Evolutionary conservation across 2,888 invertebrate genomes (phyloP).

Genomic region (Acronicta leporina): DNA sequence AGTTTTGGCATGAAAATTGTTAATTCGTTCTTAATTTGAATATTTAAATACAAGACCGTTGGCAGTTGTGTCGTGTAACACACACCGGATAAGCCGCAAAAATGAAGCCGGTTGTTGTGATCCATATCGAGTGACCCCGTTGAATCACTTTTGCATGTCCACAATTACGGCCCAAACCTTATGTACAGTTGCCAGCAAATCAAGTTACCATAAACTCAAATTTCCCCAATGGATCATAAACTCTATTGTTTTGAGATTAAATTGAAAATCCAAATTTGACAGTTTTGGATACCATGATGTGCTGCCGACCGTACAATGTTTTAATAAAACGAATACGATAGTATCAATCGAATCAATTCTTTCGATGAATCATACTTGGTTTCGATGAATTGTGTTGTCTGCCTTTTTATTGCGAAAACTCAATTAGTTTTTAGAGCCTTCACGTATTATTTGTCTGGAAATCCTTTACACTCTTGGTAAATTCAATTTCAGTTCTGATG

Average conservation of each 20-base stretch:
- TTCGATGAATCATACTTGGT: conserved; percentile 76
- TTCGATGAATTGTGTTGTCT: conserved; percentile 61
- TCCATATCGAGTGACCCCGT: conserved; percentile 71
- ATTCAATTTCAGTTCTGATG: conserved; percentile 38
- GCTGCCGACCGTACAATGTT: too few species aligned
- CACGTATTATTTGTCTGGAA: conserved; percentile 19
- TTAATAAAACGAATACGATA: conserved; percentile 73
- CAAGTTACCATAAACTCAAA: too few species aligned
- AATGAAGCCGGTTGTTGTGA: conserved; percentile 69
- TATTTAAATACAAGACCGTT: conserved; percentile 43
- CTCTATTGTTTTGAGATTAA: too few species aligned
- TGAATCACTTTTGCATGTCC: conserved; percentile 71
- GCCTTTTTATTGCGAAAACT: conserved; percentile 52
- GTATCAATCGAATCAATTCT: conserved; percentile 71
- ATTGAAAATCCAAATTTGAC: too few species aligned
- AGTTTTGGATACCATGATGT: too few species aligned
- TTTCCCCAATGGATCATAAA: too few species aligned
- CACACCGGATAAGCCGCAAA: conserved; percentile 74
- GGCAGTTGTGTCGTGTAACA: conserved; percentile 65
- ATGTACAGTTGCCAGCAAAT: too few species aligned
- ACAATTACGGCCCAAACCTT: conserved; percentile 71
- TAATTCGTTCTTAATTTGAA: conserved; percentile 30
- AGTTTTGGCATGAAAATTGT: conserved; percentile 11
- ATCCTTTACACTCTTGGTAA: conserved; percentile 6
- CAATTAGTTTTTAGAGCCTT: conserved; percentile 44